Base-by-base conservation (phyloP, 2,888 invertebrate species). In the Frankliniella intonsa region DNA sequence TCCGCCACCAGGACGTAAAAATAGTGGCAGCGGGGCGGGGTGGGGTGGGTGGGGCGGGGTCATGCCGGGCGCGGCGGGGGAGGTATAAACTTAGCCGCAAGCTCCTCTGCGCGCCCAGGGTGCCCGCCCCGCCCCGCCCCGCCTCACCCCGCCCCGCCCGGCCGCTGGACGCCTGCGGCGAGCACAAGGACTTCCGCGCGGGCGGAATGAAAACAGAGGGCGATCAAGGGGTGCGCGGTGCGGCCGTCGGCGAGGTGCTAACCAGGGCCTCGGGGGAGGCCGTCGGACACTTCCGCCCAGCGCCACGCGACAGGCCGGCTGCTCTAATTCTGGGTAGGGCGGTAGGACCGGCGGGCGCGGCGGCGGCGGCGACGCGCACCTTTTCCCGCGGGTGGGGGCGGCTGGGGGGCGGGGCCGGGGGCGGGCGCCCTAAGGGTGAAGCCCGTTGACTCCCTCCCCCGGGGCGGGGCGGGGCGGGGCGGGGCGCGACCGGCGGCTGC, bases 31-130 rank as follows among this genome's bases (percentile, higher is more conserved):
- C 22, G 25, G 12, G 69, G 69, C 8, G 69, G 12, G 12, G 25
- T 22, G 69, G 38, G 38, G 3, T 2, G 38, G 38, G 38, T 5
- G 38, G 22, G 69, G 22, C 3, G 69, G 22, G 69, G 69, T 22
- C 69, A 25, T 22, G 22, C 69, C 3, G 69, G 8, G 25, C 22
- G 62, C 11, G 14, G 69, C 69, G 69, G 69, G 69, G 25, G 22
- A 25, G 69, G 69, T 22, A 22, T 76, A 76, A 76, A 76, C 69
- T 76, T 76, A 76, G 69, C 69, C 69, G 38, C 69, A 25, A 62
- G 62, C 62, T 62, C 62, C 62, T 38, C 5, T 38, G 38, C 62
- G 14, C 62, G 62, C 19, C 62, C n/a, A 76, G 55, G 14, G 55
- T 55, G 55, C 55, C 55, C 17, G 69, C 69, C 55, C 17, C 17